Base-by-base conservation (phyloP, 1,140 invertebrate species). In the Alviniconcha marisindica region DNA sequence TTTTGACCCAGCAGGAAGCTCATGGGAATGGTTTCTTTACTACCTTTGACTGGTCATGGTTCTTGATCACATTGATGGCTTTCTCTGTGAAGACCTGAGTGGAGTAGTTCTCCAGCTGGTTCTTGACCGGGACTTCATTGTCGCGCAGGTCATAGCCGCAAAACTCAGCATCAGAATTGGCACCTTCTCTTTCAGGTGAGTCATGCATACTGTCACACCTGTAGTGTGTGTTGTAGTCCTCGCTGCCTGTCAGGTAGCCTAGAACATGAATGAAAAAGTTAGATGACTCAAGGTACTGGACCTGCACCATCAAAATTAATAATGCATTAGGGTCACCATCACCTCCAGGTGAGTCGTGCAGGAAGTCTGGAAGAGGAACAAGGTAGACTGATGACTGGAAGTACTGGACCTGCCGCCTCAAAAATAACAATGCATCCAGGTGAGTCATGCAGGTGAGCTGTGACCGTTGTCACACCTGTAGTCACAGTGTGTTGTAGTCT, bases 101-200 rank as follows among this genome's bases (percentile, higher is more conserved):
- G 24, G 91, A 91, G 79, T 91, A 91, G 18, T 69, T 82, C 2
- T 88, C 88, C 77, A 83, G 86, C 56, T 87, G 73, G 4, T 82
- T 38, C 21, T 77, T 85, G 18, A 84, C 84, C 10, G 86, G 83
- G 5, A 82, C 78, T 31, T 80, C 77, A 66, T 86, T 86, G 31
- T 90, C 85, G 36, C 87, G 79, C 1, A 91, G 79, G 60, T 91
- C 90, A 82, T 84, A 73, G 28, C 89, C 90, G 85, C 88, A 89
- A 36, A 74, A 77, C 54, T 56, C 10, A 1, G 2, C 10, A 7
- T 78, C 78, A 54, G 51, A 7, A 38, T 78, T 33, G 21, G 73
- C 44, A 54, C 28, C 14, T 48, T 81, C 18, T 69, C 63, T 38
- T 56, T 33, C 12, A 33, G 24, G 12, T 12, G 42, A 40, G n/a